Conservation (phyloP, 2,797 vertebrate species). For the Esox lucius region DNA sequence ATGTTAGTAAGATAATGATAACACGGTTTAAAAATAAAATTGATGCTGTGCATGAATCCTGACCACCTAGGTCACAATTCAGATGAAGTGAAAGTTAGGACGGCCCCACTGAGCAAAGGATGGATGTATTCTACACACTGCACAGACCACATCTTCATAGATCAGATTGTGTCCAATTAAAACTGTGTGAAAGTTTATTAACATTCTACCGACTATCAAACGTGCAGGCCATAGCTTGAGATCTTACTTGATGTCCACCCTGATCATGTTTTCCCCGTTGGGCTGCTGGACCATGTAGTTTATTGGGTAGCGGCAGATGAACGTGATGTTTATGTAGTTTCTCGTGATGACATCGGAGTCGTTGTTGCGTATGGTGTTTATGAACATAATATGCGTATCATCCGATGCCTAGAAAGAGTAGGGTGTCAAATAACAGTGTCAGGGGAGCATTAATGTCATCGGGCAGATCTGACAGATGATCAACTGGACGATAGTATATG, state of each 20-base stretch:
- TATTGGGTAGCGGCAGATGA: slow-evolving; percentile 80
- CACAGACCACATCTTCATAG: background rate
- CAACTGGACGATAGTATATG: background rate
- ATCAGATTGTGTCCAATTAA: background rate
- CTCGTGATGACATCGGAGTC: slow-evolving; percentile 72
- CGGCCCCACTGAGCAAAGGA: background rate
- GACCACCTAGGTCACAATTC: background rate
- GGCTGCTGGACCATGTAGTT: slow-evolving; percentile 78
- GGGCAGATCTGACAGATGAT: background rate
- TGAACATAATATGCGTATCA: slow-evolving; percentile 76
- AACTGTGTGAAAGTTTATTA: background rate
- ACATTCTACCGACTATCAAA: background rate
- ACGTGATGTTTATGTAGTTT: slow-evolving; percentile 78
- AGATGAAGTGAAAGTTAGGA: background rate
- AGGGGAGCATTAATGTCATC: background rate
- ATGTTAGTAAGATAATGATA: too few relatives aligned
- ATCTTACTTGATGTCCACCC: slow-evolving; percentile 71
- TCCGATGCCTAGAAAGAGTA: slow-evolving; percentile 66
- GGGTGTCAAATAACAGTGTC: background rate
- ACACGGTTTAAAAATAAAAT: background rate
- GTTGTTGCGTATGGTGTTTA: slow-evolving; percentile 79
- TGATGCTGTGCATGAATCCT: background rate
- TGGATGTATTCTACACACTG: background rate
- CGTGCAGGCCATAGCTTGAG: background rate
- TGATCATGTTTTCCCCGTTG: slow-evolving; percentile 74